Conservation (phyloP, 2,888 invertebrate species). For the Xylophagus ater region DNA sequence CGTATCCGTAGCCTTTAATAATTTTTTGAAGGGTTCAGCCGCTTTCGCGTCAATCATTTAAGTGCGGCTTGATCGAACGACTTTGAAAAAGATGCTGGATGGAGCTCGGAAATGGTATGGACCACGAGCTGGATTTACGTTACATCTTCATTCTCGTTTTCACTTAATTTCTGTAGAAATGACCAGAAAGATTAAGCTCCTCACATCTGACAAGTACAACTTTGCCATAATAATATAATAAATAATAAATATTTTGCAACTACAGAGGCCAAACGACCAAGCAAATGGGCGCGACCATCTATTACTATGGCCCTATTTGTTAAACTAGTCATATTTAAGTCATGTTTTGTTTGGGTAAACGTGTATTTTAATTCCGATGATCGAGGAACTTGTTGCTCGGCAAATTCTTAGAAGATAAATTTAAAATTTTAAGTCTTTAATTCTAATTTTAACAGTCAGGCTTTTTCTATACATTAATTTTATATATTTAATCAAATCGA, state of each 20-base stretch:
- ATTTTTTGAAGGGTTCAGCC: constrained; percentile 72
- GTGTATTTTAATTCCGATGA: no score
- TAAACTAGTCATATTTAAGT: constrained; percentile 71
- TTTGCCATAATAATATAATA: constrained; percentile 93
- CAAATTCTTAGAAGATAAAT: no score
- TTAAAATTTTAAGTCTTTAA: no score
- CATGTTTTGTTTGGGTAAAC: no score
- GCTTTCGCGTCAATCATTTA: constrained; percentile 66
- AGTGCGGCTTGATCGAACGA: constrained; percentile 88
- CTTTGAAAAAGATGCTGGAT: constrained; percentile 92
- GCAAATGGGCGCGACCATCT: constrained; percentile 96
- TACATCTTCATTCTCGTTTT: constrained; percentile 97
- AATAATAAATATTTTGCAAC: constrained; percentile 90
- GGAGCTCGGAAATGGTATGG: constrained; percentile 99
- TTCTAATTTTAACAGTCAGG: no score
- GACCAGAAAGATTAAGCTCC: constrained; percentile 93
- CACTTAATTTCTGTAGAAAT: constrained; percentile 92
- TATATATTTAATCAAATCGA: no score
- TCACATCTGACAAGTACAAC: constrained; percentile 92
- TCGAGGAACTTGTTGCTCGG: no score
- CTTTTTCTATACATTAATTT: no score
- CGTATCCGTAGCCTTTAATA: constrained; percentile 83
- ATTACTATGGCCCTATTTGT: constrained; percentile 87
- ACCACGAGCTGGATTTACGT: constrained; percentile 96
- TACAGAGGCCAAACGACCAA: constrained; percentile 91